phyloP scores from a whole-genome alignment of 2,888 invertebrate genomes.

The Macrosoma leucophasiata region DNA sequence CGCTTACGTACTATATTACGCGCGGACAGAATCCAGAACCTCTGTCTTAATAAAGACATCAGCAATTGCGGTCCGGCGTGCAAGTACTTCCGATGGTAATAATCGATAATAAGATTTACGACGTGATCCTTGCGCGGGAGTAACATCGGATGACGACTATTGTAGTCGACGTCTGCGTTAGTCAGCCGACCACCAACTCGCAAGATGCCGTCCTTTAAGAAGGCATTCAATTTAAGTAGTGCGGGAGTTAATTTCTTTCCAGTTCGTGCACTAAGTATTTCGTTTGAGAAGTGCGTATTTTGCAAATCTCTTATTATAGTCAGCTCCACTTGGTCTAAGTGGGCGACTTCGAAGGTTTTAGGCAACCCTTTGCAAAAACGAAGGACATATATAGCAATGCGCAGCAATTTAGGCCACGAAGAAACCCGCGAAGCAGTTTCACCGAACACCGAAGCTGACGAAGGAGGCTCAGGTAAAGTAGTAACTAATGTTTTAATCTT shows the following conservation, averaged over 20 bases:
- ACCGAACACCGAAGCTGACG: neutral
- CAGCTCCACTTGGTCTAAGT: constrained; percentile 5
- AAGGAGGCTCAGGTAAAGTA: neutral
- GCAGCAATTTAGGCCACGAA: neutral
- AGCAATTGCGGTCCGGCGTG: constrained; percentile 3
- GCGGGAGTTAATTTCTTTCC: neutral
- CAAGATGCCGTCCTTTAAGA: neutral
- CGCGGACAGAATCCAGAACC: constrained; percentile 7
- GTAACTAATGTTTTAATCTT: constrained; percentile 2
- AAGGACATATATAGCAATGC: constrained; percentile 4
- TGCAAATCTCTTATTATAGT: constrained; percentile 6
- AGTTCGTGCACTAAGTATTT: neutral
- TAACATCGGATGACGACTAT: constrained; percentile 1
- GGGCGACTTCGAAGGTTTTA: neutral
- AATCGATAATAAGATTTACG: constrained; percentile 3
- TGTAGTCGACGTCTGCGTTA: neutral
- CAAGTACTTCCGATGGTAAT: constrained; percentile 2
- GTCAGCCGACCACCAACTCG: constrained; percentile 5
- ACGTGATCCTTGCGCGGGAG: constrained; percentile 3
- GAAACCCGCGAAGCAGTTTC: neutral
- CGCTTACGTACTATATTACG: constrained; percentile 4
- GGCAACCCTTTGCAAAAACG: constrained; percentile 5
- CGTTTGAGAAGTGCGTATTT: constrained; percentile 1
- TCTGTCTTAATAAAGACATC: constrained; percentile 5
- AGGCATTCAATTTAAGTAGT: neutral